Percentiles rank a stretch among this genome's conserved stretches.
Conservation (phyloP, 2,888 invertebrate species). For the Diachrysia chrysitis region DNA sequence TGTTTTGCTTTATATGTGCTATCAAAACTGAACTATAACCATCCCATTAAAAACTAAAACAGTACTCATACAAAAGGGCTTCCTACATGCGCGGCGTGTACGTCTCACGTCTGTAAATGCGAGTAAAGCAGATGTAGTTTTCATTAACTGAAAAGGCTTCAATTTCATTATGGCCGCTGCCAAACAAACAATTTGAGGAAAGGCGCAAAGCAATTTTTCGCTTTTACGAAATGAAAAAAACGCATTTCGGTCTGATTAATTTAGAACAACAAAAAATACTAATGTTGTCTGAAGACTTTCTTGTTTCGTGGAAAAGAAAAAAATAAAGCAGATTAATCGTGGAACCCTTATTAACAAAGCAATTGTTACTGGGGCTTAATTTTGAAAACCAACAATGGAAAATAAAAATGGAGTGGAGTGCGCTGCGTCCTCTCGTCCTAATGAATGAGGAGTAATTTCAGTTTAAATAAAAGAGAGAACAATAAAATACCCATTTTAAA, state of each 20-base stretch:
- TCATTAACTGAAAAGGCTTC: constrained; percentile 57
- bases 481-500: constrained; percentile 85
- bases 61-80: constrained; percentile 8
- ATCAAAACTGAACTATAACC: background rate
- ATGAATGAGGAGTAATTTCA: constrained; percentile 88
- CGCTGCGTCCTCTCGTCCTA: constrained; percentile 80
- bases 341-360: constrained; percentile 85
- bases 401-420: constrained; percentile 84
- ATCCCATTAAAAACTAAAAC: constrained; percentile 2
- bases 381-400: constrained; percentile 87
- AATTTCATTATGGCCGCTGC: constrained; percentile 53
- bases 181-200: constrained; percentile 55
- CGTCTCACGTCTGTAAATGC: constrained; percentile 31
- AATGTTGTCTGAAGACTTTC: constrained; percentile 66
- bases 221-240: constrained; percentile 41
- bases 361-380: constrained; percentile 86
- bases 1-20: background rate
- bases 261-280: constrained; percentile 61
- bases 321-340: constrained; percentile 79
- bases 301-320: constrained; percentile 70
- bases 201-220: constrained; percentile 36
- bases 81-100: constrained; percentile 6
- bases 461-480: constrained; percentile 86
- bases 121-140: constrained; percentile 38
- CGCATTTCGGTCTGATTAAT: constrained; percentile 64